These are phyloP conservation scores for Sinella curviseta DNA, from an alignment of 1,140 invertebrate species.

Conservation along the genomic window DNA sequence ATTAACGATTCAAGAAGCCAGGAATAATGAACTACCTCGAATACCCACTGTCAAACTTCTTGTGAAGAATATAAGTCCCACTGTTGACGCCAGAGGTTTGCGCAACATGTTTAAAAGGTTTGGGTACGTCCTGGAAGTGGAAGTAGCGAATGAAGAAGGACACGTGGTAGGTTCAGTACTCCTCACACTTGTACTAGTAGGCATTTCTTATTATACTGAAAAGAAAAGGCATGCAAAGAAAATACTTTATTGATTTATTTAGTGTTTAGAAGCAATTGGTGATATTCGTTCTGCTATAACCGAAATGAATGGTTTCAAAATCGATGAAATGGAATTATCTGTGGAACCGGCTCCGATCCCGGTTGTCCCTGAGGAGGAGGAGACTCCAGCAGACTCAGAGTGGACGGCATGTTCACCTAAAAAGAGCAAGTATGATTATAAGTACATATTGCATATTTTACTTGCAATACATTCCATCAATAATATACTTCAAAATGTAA, in stretches of 20 bases:
- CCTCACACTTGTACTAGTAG: background rate
- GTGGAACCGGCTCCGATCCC: conserved; percentile 17
- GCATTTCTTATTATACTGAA: background rate
- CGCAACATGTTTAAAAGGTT: conserved; percentile 43
- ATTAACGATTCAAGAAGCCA: conserved; percentile 35
- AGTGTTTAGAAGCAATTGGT: conserved; percentile 45
- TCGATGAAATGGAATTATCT: conserved; percentile 23
- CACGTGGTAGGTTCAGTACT: conserved; percentile 43
- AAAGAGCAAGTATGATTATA: background rate
- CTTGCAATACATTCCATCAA: too few relatives aligned
- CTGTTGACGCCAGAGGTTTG: conserved; percentile 25
- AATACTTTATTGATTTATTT: conserved; percentile 22
- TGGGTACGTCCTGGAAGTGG: conserved; percentile 38
- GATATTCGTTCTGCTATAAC: conserved; percentile 46
- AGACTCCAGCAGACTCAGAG: background rate
- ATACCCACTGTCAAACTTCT: conserved; percentile 27
- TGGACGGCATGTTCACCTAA: too few relatives aligned
- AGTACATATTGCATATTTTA: background rate
- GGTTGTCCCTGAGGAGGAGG: too few relatives aligned
- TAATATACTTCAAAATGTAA: too few relatives aligned
- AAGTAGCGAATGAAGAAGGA: conserved; percentile 29
- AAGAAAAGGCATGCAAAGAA: too few relatives aligned
- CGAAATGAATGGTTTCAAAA: conserved; percentile 41
- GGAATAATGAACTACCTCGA: conserved; percentile 29
- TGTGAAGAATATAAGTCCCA: conserved; percentile 32